These are phyloP conservation scores for Brachymystax lenok DNA, from an alignment of 2,797 vertebrate species.

Conservation along the genomic window DNA sequence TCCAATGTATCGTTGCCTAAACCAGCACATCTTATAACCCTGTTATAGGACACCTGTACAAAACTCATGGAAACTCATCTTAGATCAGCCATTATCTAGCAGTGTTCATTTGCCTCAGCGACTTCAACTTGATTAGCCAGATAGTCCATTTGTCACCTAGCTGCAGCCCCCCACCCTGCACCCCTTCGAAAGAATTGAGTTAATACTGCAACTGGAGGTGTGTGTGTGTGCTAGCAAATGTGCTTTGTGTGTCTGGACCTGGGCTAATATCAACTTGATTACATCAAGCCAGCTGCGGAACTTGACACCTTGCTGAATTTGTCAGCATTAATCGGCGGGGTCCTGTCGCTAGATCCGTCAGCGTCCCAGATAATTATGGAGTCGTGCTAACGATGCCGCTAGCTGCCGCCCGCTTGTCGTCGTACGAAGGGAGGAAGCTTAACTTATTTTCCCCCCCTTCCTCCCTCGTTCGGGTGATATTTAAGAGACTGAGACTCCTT, in stretches of 20 bases:
- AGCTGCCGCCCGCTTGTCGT: background rate
- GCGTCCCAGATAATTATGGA: slow-evolving; percentile 99
- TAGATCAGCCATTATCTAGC: slow-evolving; percentile 84
- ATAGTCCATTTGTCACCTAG: slow-evolving; percentile 91
- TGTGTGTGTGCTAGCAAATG: background rate
- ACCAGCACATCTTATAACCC: background rate
- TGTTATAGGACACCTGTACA: background rate
- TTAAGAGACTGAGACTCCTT: slow-evolving; percentile 82
- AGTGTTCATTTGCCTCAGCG: slow-evolving; percentile 74
- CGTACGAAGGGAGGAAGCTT: slow-evolving; percentile 77
- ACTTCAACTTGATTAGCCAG: slow-evolving; percentile 85
- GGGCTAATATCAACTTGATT: slow-evolving; percentile 95
- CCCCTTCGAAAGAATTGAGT: slow-evolving; percentile 83
- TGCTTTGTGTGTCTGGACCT: slow-evolving; percentile 61
- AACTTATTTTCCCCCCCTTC: slow-evolving; percentile 63
- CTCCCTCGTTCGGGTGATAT: slow-evolving; percentile 73
- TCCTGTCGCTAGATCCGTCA: slow-evolving; percentile 98
- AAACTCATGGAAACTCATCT: slow-evolving; percentile 13
- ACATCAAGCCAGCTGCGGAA: slow-evolving; percentile 96
- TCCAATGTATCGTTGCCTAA: background rate
- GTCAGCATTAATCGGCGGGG: slow-evolving; percentile 98
- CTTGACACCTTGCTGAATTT: slow-evolving; percentile 98
- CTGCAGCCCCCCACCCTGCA: slow-evolving; percentile 21
- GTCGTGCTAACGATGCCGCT: slow-evolving; percentile 92
- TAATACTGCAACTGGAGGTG: slow-evolving; percentile 77